These are phyloP conservation scores for Deilephila porcellus DNA, from an alignment of 2,888 invertebrate species.

Conservation along the genomic window DNA sequence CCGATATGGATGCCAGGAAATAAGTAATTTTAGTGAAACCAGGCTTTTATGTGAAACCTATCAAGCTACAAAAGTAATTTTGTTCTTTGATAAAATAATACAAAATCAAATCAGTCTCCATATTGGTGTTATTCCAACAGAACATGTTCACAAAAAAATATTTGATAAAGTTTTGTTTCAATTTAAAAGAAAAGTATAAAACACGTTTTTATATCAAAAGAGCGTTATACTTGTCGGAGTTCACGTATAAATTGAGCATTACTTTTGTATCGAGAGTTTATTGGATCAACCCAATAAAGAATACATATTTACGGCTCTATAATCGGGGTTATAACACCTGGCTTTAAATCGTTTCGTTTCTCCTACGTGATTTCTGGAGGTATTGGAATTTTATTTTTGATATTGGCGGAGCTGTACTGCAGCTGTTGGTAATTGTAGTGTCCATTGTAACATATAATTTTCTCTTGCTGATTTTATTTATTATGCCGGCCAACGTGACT, in stretches of 20 bases:
- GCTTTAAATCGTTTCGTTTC: conserved; percentile 2
- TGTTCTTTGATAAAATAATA: conserved; percentile 3
- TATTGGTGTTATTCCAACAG: not conserved
- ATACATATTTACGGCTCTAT: conserved; percentile 28
- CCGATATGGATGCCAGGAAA: not conserved
- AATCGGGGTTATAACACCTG: conserved; percentile 26
- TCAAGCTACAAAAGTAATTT: not conserved
- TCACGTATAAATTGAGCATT: conserved; percentile 8
- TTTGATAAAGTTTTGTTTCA: conserved; percentile 1
- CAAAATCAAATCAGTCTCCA: not conserved
- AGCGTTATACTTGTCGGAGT: not conserved
- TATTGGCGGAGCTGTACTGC: too few species aligned
- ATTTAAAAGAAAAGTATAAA: not conserved
- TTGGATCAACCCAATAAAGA: conserved; percentile 19
- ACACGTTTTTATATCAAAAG: conserved; percentile 11
- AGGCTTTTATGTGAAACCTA: not conserved
- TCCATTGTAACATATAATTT: too few species aligned
- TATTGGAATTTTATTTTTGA: not conserved
- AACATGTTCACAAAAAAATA: not conserved
- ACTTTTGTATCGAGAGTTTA: conserved; percentile 9
- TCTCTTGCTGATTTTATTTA: too few species aligned
- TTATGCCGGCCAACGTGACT: too few species aligned
- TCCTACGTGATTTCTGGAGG: not conserved
- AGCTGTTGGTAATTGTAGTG: too few species aligned
- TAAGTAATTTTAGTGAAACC: not conserved